Evolutionary conservation across 2,888 invertebrate genomes (phyloP).

Genomic region (Erynnis tages): DNA sequence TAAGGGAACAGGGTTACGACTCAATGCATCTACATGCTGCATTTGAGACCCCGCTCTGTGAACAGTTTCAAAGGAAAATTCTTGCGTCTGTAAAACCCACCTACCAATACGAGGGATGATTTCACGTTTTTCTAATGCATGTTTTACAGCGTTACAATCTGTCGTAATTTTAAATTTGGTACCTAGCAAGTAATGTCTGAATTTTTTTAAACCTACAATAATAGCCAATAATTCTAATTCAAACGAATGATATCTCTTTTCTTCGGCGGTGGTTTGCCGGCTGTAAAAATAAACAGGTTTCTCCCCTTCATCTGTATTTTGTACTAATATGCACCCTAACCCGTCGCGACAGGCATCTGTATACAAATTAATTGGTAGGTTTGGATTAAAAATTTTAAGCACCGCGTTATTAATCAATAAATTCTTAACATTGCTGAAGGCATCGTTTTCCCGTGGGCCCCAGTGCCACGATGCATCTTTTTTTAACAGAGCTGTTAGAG

Average conservation of each 20-base stretch:
- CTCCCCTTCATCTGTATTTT: conserved; percentile 26
- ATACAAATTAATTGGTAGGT: conserved; percentile 17
- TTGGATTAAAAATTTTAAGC: conserved; percentile 22
- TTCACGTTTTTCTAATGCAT: conserved; percentile 33
- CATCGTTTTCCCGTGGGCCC: conserved; percentile 12
- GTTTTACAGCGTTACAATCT: conserved; percentile 26
- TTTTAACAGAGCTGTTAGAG: conserved; percentile 24
- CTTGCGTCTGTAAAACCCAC: conserved; percentile 43
- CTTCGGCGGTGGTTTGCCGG: conserved; percentile 43
- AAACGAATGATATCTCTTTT: conserved; percentile 46
- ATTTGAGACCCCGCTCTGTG: conserved; percentile 35
- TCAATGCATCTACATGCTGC: conserved; percentile 32
- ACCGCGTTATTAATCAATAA: conserved; percentile 14
- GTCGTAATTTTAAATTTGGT: conserved; percentile 25
- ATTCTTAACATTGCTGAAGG: conserved; percentile 9
- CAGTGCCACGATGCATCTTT: conserved; percentile 19
- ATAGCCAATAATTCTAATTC: conserved; percentile 37
- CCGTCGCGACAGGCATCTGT: conserved; percentile 28
- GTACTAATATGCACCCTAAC: conserved; percentile 19
- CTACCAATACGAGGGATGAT: conserved; percentile 40
- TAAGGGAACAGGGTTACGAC: conserved; percentile 28
- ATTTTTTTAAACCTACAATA: conserved; percentile 24
- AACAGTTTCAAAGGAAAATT: conserved; percentile 40
- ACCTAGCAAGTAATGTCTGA: conserved; percentile 24
- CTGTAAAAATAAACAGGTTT: conserved; percentile 44